Base-by-base conservation (phyloP, 2,797 vertebrate species). In the Acrossocheilus fasciatus region DNA sequence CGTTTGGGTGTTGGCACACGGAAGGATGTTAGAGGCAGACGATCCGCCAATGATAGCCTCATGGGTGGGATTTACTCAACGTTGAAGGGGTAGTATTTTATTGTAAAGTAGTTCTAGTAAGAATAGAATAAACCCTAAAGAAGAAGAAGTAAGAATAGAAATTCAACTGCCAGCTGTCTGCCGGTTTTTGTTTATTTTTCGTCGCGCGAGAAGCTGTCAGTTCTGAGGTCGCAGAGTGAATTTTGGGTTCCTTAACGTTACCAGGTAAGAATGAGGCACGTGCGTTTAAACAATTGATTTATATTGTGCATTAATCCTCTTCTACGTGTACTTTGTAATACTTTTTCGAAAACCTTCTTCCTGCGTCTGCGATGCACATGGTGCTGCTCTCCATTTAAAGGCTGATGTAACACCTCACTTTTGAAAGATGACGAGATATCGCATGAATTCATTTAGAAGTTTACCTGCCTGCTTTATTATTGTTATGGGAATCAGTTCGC, bases 241-340 rank as follows among this genome's bases (percentile, higher is more conserved):
- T 77, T 69, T 23, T 4, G 36, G 20, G 7, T 2, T 59, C 64
- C 18, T 5, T 1, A 10, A 26, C 57, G 57, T 62, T 62, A 43
- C 57, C 9, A 79, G 83, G 83, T 85, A 79, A 79, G 83, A 36
- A 74, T 4, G 4, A 47, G 54, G 4, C 47, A 57, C 20, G 39
- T 69, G 50, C 4, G 54, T 78, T 41, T 41, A 17, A 76, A 77
- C 78, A 30, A 6, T 7, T 2, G 43, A 2, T 15, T 30, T 52
- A 10, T 11, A 26, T 15, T 23, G 18, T 1, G 6, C 1, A n/a
- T 54, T 23, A 10, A 2, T 69, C 5, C 7, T 59, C 14, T 15
- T 41, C 20, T 50, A n/a, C 23, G 9, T 50, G 23, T 39, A 9
- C 30, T 59, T 73, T 11, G 8, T 14, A 2, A 34, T 66, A 17